Evolutionary conservation across 2,797 vertebrate species (phyloP).

Genomic region (Silurus aristotelis): DNA sequence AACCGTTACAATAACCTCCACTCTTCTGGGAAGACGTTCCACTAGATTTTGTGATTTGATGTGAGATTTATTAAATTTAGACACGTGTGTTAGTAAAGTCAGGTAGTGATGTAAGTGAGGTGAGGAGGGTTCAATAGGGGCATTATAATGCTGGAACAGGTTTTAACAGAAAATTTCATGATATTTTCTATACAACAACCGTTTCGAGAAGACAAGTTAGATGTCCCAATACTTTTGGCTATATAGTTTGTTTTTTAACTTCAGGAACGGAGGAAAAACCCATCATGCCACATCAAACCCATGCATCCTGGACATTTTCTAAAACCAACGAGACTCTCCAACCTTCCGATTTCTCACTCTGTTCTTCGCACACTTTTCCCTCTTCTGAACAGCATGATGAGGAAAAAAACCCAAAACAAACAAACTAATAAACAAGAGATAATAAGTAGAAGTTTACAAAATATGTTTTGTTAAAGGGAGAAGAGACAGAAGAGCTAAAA

Average conservation of each 20-base stretch:
- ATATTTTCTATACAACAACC: too few relatives aligned
- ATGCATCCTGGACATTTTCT: neutral
- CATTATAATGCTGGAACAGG: too few relatives aligned
- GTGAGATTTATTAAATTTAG: too few relatives aligned
- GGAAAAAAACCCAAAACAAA: neutral
- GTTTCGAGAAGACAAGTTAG: too few relatives aligned
- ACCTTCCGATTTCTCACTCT: slow-evolving; percentile 57
- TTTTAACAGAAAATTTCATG: too few relatives aligned
- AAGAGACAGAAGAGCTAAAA: neutral
- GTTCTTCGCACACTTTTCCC: slow-evolving; percentile 47
- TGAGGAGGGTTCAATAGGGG: too few relatives aligned
- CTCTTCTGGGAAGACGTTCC: too few relatives aligned
- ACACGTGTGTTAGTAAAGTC: too few relatives aligned
- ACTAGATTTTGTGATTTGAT: too few relatives aligned
- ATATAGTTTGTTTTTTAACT: neutral
- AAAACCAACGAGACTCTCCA: slow-evolving; percentile 41
- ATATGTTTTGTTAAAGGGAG: neutral
- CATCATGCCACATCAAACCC: neutral
- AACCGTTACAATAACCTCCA: too few relatives aligned
- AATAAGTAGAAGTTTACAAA: neutral
- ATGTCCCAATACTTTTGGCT: too few relatives aligned
- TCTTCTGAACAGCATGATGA: slow-evolving; percentile 53
- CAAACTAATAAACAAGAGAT: neutral
- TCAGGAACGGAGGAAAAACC: neutral
- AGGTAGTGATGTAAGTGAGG: too few relatives aligned